Base-by-base conservation (phyloP, 2,797 vertebrate genomes). In the Phrynocephalus vlangalii region DNA sequence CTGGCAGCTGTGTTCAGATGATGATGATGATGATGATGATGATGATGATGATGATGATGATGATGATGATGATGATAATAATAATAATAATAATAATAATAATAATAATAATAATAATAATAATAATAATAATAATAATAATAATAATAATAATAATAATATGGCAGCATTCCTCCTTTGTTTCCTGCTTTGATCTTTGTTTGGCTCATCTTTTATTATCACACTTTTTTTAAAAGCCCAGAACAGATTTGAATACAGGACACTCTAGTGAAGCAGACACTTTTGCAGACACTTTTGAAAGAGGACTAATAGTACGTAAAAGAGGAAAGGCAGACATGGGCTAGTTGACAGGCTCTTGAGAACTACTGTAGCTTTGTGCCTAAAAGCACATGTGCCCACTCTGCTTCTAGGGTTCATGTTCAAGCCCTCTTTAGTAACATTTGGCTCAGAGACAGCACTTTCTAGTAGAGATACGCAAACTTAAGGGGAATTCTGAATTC, bases 151-250 rank as follows among this genome's bases (percentile, higher is more conserved):
- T 44, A 5, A 44, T 44, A 5, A 44, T 44, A 5, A 44, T 48
- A 83, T 79, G 84, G 1, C 6, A 15, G 28, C 6, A 67, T 82
- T 66, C 71, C 63, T 76, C 44, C 44, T 68, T 2, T 22, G 30
- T 63, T 30, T 63, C 11, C 26, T 71, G 24, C 78, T 70, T 68
- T 1, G 44, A 78, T 3, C 70, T 30, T 22, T 63, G 26, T n/a
- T 56, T 60, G 26, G 48, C 30, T 67, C 73, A 60, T 71, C 50
- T 26, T 56, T 66, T 79, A 44, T 87, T 63, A 84, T 88, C n/a
- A 30, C 68, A 33, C 75, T 85, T 80, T 38, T 38, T 63, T 28
- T 84, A 87, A 93, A 92, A 92, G 52, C 1, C 0, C 26, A 88
- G 18, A 2, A 63, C 38, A 88, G 80, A 63, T 9, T 82, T 15